A percentile compares a stretch with the other conserved stretches of the same genome.
Evolutionary conservation across 2,113 vertebrate species (phyloP).

Genomic region (Sigmodon hispidus): DNA sequence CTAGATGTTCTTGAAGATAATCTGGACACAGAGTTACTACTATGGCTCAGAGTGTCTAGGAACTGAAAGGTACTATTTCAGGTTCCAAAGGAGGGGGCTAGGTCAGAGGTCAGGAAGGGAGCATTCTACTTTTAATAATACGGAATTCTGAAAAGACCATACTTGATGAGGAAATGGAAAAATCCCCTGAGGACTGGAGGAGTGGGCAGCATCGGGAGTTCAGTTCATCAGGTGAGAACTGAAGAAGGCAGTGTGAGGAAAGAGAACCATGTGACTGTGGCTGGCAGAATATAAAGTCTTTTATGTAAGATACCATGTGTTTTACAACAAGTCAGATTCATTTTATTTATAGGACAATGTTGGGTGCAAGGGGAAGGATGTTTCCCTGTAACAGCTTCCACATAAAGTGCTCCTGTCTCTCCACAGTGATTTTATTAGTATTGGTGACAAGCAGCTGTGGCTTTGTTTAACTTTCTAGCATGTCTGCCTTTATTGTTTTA

Average conservation of each 20-base stretch:
- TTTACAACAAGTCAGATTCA: background rate
- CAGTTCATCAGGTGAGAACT: background rate
- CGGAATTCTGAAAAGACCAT: background rate
- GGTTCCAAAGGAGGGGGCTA: background rate
- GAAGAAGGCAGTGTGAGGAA: background rate
- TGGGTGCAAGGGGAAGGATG: background rate
- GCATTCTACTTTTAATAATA: background rate
- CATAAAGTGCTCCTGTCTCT: background rate
- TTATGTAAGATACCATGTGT: background rate
- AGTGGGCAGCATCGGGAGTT: background rate
- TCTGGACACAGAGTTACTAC: accelerated
- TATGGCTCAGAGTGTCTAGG: background rate
- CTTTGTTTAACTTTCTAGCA: background rate
- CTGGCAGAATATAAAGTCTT: background rate
- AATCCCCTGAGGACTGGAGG: background rate
- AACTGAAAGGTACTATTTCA: background rate
- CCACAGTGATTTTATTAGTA: background rate
- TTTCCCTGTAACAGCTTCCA: background rate
- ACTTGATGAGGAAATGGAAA: background rate
- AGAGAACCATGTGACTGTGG: background rate
- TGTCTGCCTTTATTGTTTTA: background rate
- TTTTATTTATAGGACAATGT: background rate
- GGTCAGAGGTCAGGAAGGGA: background rate
- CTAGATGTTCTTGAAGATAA: background rate
- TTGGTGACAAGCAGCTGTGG: background rate